These are phyloP conservation scores for Augochlora pura DNA, from an alignment of 1,140 invertebrate genomes.

Conservation along the genomic window DNA sequence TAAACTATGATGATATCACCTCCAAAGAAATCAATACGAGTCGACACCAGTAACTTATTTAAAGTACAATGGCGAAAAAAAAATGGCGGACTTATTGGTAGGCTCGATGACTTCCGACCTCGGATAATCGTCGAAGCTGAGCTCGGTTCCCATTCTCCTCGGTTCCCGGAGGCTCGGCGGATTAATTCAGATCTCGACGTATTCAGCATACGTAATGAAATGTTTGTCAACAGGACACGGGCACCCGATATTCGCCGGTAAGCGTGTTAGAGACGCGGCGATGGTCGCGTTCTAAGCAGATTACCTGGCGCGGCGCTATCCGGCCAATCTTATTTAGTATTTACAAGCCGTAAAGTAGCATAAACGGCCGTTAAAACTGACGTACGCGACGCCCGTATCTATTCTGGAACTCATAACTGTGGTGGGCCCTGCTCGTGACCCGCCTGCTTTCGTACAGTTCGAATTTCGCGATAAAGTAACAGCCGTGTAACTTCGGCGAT, in stretches of 20 bases:
- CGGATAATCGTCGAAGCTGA: not conserved
- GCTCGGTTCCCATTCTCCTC: not conserved
- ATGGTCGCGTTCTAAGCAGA: not conserved
- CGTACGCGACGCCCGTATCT: conserved; percentile 3
- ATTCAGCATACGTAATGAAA: conserved; percentile 12
- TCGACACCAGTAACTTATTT: no score
- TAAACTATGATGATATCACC: no score
- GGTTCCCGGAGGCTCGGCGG: not conserved
- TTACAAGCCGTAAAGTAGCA: not conserved
- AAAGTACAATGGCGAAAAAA: no score
- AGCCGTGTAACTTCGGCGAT: no score
- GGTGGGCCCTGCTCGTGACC: no score
- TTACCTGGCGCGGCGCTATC: not conserved
- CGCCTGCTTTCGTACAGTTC: no score
- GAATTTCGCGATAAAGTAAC: no score
- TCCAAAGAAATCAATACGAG: no score
- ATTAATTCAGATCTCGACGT: not conserved
- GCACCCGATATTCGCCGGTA: conserved; percentile 1
- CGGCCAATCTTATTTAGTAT: not conserved
- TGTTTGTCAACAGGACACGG: conserved; percentile 13
- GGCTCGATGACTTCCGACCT: no score
- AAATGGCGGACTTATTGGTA: no score
- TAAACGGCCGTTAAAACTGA: not conserved
- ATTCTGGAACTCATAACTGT: conserved; percentile 40
- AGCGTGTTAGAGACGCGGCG: conserved; percentile 3